Evolutionary conservation across 2,888 invertebrate genomes (phyloP).

Genomic region (Himalopsyche tibetana): DNA sequence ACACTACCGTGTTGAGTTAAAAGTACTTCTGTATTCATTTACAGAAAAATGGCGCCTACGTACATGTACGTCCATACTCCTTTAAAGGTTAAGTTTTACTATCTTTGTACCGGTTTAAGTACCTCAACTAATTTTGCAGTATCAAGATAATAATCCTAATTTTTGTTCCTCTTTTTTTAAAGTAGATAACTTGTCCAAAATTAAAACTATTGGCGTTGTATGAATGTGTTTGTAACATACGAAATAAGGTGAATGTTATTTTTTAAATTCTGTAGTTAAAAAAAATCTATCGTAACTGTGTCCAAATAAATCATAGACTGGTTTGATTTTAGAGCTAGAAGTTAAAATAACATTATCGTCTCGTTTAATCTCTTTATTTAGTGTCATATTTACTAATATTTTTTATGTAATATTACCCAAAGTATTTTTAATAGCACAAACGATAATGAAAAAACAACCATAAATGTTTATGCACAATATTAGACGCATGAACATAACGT

Average conservation of each 20-base stretch:
- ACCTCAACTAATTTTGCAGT: too few relatives aligned
- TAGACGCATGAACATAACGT: neutral
- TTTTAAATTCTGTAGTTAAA: neutral
- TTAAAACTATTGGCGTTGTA: neutral
- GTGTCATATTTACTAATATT: constrained; percentile 30
- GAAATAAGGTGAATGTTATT: neutral
- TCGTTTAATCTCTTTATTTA: constrained; percentile 18
- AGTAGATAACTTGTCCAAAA: too few relatives aligned
- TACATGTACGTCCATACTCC: too few relatives aligned
- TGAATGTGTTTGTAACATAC: neutral
- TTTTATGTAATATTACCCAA: constrained; percentile 14
- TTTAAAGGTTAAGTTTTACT: too few relatives aligned
- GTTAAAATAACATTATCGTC: constrained; percentile 17
- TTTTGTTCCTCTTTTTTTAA: too few relatives aligned
- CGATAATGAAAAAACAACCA: neutral
- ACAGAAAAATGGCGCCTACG: too few relatives aligned
- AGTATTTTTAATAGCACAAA: constrained; percentile 39
- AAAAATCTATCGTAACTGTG: constrained; percentile 13
- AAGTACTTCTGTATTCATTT: too few relatives aligned
- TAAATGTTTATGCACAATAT: constrained; percentile 14
- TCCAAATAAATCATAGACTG: constrained; percentile 46
- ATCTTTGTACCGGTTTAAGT: too few relatives aligned
- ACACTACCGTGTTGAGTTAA: too few relatives aligned
- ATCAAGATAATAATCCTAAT: too few relatives aligned
- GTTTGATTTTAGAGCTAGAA: constrained; percentile 36